Conservation (phyloP, 2,113 vertebrate species). For the Colius striatus region DNA sequence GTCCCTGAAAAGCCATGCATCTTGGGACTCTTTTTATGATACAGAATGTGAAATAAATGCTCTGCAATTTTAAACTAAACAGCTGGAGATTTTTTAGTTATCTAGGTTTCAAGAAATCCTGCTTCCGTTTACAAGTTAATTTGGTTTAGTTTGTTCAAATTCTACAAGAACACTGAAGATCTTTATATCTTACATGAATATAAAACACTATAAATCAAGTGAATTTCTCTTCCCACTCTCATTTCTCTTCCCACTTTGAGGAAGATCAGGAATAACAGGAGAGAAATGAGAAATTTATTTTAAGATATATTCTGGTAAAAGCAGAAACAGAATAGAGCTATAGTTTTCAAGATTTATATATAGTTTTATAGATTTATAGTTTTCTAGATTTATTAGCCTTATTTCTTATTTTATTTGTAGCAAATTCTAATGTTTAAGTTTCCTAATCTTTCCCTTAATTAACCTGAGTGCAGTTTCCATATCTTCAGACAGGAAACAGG, state of each 20-base stretch:
- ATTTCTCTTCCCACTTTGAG: neutral
- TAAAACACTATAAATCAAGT: neutral
- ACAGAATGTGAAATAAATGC: constrained; percentile 23
- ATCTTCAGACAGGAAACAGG: neutral
- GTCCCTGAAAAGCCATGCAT: constrained; percentile 26
- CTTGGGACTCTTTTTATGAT: neutral
- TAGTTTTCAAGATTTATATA: too few species aligned
- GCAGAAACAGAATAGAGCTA: neutral
- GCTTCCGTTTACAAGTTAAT: constrained; percentile 22
- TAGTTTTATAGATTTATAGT: too few species aligned
- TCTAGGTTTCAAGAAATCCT: constrained; percentile 4
- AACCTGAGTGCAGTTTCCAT: rapidly evolving
- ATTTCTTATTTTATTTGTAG: neutral
- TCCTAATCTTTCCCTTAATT: neutral
- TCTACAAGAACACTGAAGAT: neutral
- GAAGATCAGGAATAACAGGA: neutral
- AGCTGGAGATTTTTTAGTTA: constrained; percentile 33
- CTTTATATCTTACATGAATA: neutral
- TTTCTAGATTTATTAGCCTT: neutral
- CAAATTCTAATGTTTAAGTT: neutral
- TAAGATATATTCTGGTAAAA: neutral
- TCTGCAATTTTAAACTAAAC: constrained; percentile 50
- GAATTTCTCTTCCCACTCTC: neutral
- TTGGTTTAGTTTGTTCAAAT: neutral
- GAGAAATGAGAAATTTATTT: neutral